A percentile compares a stretch with the other conserved stretches of the same genome.
phyloP scores from a whole-genome alignment of 2,113 vertebrate genomes.

The Sciurus niger region DNA sequence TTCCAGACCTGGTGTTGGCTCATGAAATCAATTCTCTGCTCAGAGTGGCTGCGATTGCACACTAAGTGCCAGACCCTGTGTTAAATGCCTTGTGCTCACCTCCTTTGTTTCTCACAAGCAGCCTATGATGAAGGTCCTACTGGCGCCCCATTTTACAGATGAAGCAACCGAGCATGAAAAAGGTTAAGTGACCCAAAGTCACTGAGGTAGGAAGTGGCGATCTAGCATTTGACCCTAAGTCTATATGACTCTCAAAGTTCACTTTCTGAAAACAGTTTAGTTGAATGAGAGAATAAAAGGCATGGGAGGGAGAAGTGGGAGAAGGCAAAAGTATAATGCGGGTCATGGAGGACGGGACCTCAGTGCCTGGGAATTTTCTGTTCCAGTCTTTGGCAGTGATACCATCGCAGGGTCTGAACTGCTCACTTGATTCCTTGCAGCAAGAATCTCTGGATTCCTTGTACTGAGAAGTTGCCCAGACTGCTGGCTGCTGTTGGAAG shows the following conservation, averaged over 20 bases:
- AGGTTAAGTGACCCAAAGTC: not conserved
- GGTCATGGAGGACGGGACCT: not conserved
- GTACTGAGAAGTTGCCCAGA: not conserved
- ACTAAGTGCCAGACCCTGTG: not conserved
- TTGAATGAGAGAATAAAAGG: not conserved
- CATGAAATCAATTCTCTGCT: not conserved
- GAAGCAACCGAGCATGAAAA: not conserved
- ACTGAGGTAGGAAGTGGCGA: not conserved
- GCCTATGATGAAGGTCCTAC: not conserved
- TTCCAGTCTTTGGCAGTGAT: not conserved
- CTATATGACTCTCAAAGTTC: not conserved
- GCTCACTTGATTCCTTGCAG: not conserved
- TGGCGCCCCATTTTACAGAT: not conserved
- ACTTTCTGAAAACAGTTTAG: not conserved
- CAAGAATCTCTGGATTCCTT: not conserved
- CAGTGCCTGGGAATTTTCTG: not conserved
- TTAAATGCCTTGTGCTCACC: not conserved
- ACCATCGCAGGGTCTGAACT: not conserved
- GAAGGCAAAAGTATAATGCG: too few relatives aligned
- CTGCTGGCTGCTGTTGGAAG: not conserved
- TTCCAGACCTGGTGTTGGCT: not conserved
- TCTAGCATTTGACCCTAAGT: not conserved
- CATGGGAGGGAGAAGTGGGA: not conserved
- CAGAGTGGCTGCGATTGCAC: not conserved
- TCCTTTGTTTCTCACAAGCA: not conserved